phyloP scores from a whole-genome alignment of 35 echinoderm and acorn worm species.

The Acanthaster planci region DNA sequence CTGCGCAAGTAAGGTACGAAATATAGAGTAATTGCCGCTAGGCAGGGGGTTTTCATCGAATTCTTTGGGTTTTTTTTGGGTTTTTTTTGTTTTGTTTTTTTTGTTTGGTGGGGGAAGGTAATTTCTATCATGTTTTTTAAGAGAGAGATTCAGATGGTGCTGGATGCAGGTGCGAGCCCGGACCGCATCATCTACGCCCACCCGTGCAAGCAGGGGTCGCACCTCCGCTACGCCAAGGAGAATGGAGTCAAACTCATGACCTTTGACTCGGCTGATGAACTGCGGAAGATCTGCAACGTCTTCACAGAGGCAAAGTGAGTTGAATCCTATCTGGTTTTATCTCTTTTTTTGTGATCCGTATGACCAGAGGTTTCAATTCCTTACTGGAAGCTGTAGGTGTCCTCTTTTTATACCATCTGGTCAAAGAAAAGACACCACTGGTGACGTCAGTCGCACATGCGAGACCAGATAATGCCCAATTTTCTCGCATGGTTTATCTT shows the following conservation, averaged over 20 bases:
- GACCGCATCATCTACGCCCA: constrained; percentile 83
- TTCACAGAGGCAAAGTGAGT: constrained; percentile 66
- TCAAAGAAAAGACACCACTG: no score
- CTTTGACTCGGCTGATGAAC: constrained; percentile 85
- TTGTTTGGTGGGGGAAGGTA: no score
- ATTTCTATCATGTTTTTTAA: no score
- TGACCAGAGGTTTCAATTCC: no score
- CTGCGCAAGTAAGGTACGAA: constrained; percentile 35
- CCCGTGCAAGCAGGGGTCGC: constrained; percentile 85
- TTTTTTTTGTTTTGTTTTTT: no score
- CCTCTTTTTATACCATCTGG: no score
- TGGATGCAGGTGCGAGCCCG: constrained; percentile 56
- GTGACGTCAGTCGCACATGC: no score
- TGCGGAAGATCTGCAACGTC: constrained; percentile 63
- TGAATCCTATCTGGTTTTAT: no score
- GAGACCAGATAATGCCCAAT: no score
- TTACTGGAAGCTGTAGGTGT: no score
- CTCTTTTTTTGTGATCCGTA: no score
- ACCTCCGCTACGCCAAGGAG: constrained; percentile 59
- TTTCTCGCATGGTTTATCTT: no score
- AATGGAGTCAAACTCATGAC: constrained; percentile 69
- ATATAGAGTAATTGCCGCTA: background rate
- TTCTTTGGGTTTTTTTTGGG: background rate
- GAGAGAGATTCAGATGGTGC: constrained; percentile 62
- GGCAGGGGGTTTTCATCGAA: background rate